Evolutionary conservation across 2,888 invertebrate genomes (phyloP).

Genomic region (Leptothorax acervorum): DNA sequence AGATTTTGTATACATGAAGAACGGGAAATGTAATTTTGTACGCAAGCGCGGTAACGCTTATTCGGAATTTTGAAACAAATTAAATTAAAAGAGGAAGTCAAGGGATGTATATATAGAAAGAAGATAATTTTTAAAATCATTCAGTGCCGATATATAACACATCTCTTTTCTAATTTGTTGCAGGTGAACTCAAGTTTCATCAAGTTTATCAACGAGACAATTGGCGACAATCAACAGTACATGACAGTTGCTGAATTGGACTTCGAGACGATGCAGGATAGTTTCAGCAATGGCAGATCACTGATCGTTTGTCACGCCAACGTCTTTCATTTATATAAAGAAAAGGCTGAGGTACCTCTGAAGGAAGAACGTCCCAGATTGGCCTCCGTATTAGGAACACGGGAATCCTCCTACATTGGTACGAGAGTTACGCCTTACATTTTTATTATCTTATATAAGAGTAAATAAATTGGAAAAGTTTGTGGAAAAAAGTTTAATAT

Average conservation of each 20-base stretch:
- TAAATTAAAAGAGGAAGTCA: background rate
- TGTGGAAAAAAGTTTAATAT: constrained; percentile 3
- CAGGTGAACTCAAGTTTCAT: constrained; percentile 84
- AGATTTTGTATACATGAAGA: background rate
- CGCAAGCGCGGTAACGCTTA: background rate
- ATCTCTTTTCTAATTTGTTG: constrained; percentile 32
- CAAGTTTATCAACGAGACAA: constrained; percentile 66
- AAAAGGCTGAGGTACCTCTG: constrained; percentile 88
- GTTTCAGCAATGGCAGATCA: constrained; percentile 89
- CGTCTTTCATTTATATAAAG: constrained; percentile 90
- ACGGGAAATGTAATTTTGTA: background rate
- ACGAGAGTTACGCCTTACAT: constrained; percentile 29
- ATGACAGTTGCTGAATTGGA: constrained; percentile 87
- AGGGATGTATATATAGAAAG: background rate
- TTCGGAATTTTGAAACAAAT: background rate
- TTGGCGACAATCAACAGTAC: constrained; percentile 76
- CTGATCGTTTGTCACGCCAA: constrained; percentile 89
- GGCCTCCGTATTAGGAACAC: constrained; percentile 91
- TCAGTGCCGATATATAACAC: background rate
- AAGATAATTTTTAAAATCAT: background rate
- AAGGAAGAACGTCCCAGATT: constrained; percentile 92
- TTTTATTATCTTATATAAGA: constrained; percentile 3
- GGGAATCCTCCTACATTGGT: constrained; percentile 87
- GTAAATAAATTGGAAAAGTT: background rate
- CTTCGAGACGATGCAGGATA: constrained; percentile 88